Evolutionary conservation across 2,113 vertebrate species (phyloP).

Genomic region (Egretta garzetta): DNA sequence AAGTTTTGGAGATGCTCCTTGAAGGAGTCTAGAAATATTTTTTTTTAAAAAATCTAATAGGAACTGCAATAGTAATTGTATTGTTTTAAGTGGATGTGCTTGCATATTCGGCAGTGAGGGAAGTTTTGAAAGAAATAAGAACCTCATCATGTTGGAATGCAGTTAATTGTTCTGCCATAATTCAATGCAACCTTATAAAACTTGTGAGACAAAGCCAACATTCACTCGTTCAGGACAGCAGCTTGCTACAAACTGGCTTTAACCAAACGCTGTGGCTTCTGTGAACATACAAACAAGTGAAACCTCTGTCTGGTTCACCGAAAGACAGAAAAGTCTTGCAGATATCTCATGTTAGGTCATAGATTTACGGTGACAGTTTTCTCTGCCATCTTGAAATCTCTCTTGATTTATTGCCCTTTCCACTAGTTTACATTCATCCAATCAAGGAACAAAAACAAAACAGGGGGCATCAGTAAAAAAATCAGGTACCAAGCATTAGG

Average conservation of each 20-base stretch:
- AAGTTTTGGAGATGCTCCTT: not conserved
- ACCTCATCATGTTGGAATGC: constrained; percentile 25
- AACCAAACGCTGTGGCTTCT: not conserved
- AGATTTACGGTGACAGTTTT: constrained; percentile 31
- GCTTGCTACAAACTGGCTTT: not conserved
- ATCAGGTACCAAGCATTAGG: constrained; percentile 38
- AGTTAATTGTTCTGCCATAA: constrained; percentile 46
- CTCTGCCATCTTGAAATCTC: constrained; percentile 11
- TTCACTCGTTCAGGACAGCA: not conserved
- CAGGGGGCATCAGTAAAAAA: constrained; percentile 30
- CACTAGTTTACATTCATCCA: constrained; percentile 56
- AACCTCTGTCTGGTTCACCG: not conserved
- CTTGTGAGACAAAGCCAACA: constrained; percentile 27
- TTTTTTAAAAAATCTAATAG: not conserved
- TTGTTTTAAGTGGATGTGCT: constrained; percentile 9
- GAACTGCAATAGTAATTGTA: not conserved
- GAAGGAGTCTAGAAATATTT: not conserved
- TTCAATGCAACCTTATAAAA: constrained; percentile 43
- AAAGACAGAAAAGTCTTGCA: not conserved
- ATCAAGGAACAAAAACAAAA: constrained; percentile 57
- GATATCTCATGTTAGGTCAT: not conserved
- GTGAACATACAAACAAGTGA: not conserved
- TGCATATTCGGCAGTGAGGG: not conserved
- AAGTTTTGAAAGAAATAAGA: constrained; percentile 22
- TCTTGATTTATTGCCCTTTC: constrained; percentile 66